Percentiles rank a stretch among this genome's conserved stretches.
phyloP scores from a whole-genome alignment of 2,113 vertebrate species.

The Mellivora capensis region DNA sequence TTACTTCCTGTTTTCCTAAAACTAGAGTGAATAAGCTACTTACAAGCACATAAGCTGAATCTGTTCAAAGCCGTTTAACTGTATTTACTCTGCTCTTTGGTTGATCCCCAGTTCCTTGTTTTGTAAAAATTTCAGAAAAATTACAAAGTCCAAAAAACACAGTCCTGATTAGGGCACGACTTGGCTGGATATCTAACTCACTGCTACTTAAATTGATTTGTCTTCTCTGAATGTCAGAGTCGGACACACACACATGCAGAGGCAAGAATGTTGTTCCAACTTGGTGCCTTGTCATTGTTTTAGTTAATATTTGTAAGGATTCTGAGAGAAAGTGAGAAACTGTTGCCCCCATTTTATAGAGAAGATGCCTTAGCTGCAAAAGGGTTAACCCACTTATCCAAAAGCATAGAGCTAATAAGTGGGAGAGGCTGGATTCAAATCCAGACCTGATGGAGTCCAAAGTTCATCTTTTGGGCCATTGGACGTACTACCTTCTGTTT shows the following conservation, averaged over 20 bases:
- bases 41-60: slow-evolving; percentile 77
- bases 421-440: not conserved
- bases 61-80: slow-evolving; percentile 75
- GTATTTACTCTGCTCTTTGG: slow-evolving; percentile 77
- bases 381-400: not conserved
- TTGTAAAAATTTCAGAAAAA: slow-evolving; percentile 72
- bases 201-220: not conserved
- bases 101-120: slow-evolving; percentile 63
- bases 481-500: not conserved
- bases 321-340: not conserved
- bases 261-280: not conserved
- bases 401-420: not conserved
- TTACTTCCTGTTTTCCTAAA: slow-evolving; percentile 82
- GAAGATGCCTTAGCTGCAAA: not conserved
- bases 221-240: not conserved
- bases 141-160: slow-evolving; percentile 61
- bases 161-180: not conserved
- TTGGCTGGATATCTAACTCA: not conserved
- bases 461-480: not conserved
- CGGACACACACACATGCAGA: not conserved
- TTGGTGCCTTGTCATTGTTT: not conserved
- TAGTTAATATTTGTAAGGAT: not conserved
- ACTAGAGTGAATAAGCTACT: slow-evolving; percentile 84
- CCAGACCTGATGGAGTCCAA: not conserved
- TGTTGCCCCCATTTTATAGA: not conserved